Base-by-base conservation (phyloP, 2,888 invertebrate species). In the Leucozona laternaria region DNA sequence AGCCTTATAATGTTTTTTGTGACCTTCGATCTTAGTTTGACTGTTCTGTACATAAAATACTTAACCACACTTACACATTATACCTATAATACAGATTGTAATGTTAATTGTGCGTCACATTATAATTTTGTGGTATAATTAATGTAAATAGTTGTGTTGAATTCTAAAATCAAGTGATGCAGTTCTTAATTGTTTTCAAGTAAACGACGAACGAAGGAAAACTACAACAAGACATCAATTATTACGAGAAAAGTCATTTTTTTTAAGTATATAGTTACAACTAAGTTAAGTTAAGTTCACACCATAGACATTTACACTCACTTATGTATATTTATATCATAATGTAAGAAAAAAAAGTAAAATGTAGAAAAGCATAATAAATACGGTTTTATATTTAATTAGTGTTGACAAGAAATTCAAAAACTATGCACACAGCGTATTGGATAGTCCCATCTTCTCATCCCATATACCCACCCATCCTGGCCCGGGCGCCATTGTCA, bases 331-430 rank as follows among this genome's bases (percentile, higher is more conserved):
- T 17, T 55, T n/a, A 8, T 31, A 58, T 43, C 53, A 72, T 5
- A 13, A 15, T 11, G 3, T 2, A 37, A 15, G 34, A 4, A 15
- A 48, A 15, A 10, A 34, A 13, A 31, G 1, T 13, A 34, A 58
- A 58, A 34, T 37, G 20, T 13, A 37, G 20, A 37, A 58, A 58
- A 43, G 40, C 25, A 62, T 62, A 43, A 45, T 62, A 66, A 48
- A 66, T 34, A 48, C 66, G 6, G 50, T 58, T 37, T 48, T 13
- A 72, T 55, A 76, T 72, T 71, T 31, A 58, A 68, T 72, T 60
- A 81, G 64, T 66, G 66, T 60, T 60, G 66, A 68, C 55, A 66
- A 70, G 64, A 71, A 76, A 68, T 53, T 77, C 50, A 68, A 17
- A 40, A 72, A 68, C 79, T 60, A 50, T 57, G 48, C 37, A 45